Evolutionary conservation across 1,140 invertebrate species (phyloP), one percentile per base, ranked within the genome.

Genomic region (Psix sp.): DNA sequence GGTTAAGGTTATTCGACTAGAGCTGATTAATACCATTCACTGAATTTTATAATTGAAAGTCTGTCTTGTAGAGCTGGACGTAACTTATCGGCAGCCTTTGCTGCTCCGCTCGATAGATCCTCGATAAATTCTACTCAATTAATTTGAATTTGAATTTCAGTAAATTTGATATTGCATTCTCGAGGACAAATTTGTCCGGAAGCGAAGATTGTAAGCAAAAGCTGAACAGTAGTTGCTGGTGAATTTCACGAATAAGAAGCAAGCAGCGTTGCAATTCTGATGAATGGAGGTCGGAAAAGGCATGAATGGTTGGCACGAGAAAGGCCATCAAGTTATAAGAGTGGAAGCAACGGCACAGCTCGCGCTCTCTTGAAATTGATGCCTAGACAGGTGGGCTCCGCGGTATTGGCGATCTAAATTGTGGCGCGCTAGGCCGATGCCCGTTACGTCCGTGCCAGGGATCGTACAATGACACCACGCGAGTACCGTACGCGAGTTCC

Each of bases 31-130:
- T 63, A 49, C 68, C 68, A 72, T 72, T 72, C 68, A 72, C 68
- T 72, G 59, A 71, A 72, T 72, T 63, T 72, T 59, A 72, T 72
- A 63, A 72, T 65, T 72, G 68, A 72, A 72, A 72, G 68, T 63
- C 57, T 29, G 54, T 70, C 49, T 60, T 60, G 66, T 60, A 60
- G n/a, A n/a, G n/a, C n/a, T n/a, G n/a, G n/a, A n/a, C 16, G 36
- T 51, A 49, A 71, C 63, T 71, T 57, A 71, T 62, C 36, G 42
- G 56, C 40, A n/a, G 16, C 49, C 46, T 51, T 68, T 57, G 45
- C 20, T 36, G 26, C 9, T 3, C 10, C 31, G 15, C 36, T 49
- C 54, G 24, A 59, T 52, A 68, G 45, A 67, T 5, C 4, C 21
- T 24, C 4, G n/a, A n/a, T n/a, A n/a, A n/a, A n/a, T n/a, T n/a